A percentile compares a stretch with the other conserved stretches of the same genome.
phyloP scores from a whole-genome alignment of 2,113 vertebrate genomes.

The Tachycineta bicolor region DNA sequence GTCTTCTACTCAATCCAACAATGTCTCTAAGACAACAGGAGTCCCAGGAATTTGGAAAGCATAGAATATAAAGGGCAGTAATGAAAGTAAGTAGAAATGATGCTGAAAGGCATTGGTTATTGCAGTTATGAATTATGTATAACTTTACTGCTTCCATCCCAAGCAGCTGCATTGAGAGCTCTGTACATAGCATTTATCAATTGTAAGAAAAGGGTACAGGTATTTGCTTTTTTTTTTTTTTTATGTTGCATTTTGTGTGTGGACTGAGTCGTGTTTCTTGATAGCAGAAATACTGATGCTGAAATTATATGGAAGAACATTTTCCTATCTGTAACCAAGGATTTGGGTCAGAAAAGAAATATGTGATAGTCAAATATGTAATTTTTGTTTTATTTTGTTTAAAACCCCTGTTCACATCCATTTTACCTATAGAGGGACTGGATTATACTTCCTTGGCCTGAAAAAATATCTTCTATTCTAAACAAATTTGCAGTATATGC shows the following conservation, averaged over 20 bases:
- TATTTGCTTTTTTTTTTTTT: neutral
- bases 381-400: neutral
- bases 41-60: neutral
- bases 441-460: neutral
- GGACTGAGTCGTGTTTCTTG: neutral
- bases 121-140: neutral
- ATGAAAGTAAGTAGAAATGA: neutral
- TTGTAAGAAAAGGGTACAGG: neutral
- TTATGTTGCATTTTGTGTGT: neutral
- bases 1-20: neutral
- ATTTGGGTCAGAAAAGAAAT: neutral
- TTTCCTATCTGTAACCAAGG: neutral
- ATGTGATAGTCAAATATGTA: neutral
- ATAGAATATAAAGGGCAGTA: neutral
- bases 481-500: neutral
- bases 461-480: neutral
- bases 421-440: neutral
- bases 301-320: neutral
- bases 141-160: neutral
- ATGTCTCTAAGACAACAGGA: neutral
- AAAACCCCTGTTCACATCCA: neutral
- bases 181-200: neutral
- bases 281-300: neutral
- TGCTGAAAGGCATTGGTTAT: neutral
- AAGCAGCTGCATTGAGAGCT: neutral